Base-by-base conservation (phyloP, 2,888 invertebrate genomes). In the Stegophylla sp. region DNA sequence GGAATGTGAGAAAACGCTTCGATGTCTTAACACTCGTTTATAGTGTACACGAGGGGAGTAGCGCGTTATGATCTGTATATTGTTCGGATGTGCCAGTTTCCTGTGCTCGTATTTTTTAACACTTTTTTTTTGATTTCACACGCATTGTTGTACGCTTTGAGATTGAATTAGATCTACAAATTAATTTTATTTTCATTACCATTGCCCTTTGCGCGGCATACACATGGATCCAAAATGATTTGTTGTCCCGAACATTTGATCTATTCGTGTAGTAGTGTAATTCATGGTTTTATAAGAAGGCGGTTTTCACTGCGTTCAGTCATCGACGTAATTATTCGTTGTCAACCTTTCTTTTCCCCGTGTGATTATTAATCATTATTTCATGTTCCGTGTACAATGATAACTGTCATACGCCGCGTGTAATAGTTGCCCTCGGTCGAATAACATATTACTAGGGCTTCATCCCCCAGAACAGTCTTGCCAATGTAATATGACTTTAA, bases 1-100 rank as follows among this genome's bases (percentile, higher is more conserved):
- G 71, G 71, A 79, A 79, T 79, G 79, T 79, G 79, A 79, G 79
- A 79, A 79, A 61, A 69, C 48, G 48, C 61, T 79, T 71, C 51
- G 48, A 71, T 61, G 63, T 26, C 51, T 64, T 59, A 69, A 77
- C 69, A 77, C 45, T 66, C 59, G 45, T 45, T 67, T 48, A 66
- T 43, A 23, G n/a, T 56, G 20, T 56, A 61, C 28, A 28, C 28
- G 5, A 69, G 71, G 79, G 79, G 69, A 61, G 56, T 45, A 45
- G 20, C 4, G 13, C 15, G 15, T 34, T 63, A 34, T 69, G 61
- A 79, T 23, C 79, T 63, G 51, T 61, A 34, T 66, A 56, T 75
- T 63, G 15, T 71, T 79, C 71, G 79, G 71, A 79, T 79, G 69
- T 79, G 3, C 61, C 34, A 41, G 79, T 51, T 79, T 79, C 79